These are phyloP conservation scores for Anisognathus igniventris DNA, from an alignment of 2,797 vertebrate genomes.

Conservation along the genomic window DNA sequence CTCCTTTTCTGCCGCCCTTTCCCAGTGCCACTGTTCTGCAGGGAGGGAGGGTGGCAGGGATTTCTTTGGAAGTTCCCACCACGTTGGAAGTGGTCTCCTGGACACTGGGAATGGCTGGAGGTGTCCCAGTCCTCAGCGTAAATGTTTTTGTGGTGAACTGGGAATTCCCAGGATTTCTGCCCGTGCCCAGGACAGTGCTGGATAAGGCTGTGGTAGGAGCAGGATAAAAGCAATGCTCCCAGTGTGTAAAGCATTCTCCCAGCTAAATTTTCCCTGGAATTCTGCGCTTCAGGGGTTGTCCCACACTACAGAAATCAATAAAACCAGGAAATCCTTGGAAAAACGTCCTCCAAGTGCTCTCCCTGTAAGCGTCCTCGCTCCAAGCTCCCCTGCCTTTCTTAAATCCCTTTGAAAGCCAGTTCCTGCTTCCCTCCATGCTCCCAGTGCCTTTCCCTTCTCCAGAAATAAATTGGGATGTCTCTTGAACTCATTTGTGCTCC, in stretches of 20 bases:
- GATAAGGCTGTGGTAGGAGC: not conserved
- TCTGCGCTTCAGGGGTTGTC: not conserved
- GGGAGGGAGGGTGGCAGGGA: not conserved
- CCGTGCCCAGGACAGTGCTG: rapidly evolving
- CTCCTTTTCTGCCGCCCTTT: not conserved
- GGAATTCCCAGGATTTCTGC: not conserved
- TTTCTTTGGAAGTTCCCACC: not conserved
- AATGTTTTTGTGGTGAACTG: not conserved
- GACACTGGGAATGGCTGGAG: not conserved
- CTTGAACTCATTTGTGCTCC: constrained; percentile 66
- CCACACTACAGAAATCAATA: not conserved
- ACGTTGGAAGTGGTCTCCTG: not conserved
- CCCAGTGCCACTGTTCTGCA: not conserved
- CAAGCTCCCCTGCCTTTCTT: not conserved
- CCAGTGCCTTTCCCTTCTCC: constrained; percentile 16
- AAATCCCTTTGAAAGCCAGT: not conserved
- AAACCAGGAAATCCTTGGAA: not conserved
- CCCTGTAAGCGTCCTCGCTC: not conserved
- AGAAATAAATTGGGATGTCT: constrained; percentile 65
- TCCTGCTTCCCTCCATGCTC: not conserved
- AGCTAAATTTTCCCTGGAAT: not conserved
- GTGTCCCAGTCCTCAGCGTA: rapidly evolving
- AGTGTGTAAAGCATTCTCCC: not conserved
- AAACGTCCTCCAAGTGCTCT: not conserved
- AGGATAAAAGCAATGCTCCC: not conserved